Percentiles rank a stretch among this genome's conserved stretches.
Conservation (phyloP, 1,140 invertebrate species). For the Sweltsa coloradensis region DNA sequence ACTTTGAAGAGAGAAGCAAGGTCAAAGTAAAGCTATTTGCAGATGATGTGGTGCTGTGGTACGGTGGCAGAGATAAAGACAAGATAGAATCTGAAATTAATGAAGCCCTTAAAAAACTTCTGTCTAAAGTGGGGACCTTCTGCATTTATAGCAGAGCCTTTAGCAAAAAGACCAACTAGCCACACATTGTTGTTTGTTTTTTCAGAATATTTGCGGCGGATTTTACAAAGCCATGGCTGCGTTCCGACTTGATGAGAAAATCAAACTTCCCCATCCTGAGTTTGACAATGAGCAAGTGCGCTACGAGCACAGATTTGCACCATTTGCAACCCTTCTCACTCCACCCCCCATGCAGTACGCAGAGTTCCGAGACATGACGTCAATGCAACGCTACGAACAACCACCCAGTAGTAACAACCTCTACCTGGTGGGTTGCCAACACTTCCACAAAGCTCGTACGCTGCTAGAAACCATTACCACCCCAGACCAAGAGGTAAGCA, state of each 20-base stretch:
- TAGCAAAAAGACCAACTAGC: no score
- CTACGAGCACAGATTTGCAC: constrained; percentile 86
- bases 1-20: no score
- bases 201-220: constrained; percentile 89
- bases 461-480: constrained; percentile 67
- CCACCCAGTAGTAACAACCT: constrained; percentile 37
- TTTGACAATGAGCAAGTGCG: constrained; percentile 90
- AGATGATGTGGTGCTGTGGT: no score
- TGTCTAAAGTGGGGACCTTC: no score
- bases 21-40: no score
- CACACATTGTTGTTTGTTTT: no score
- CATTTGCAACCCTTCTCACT: constrained; percentile 73
- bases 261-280: constrained; percentile 65
- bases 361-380: constrained; percentile 63
- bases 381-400: constrained; percentile 14
- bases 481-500: constrained; percentile 69
- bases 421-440: constrained; percentile 74
- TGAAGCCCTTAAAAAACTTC: no score
- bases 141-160: no score
- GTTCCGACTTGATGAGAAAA: constrained; percentile 53
- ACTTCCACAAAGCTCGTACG: constrained; percentile 81
- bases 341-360: constrained; percentile 82
- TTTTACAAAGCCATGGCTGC: constrained; percentile 80
- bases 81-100: no score
- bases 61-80: no score